Percentiles rank a stretch among this genome's conserved stretches.
Conservation (phyloP, 2,113 vertebrate genomes). For the Monarcha castaneiventris region DNA sequence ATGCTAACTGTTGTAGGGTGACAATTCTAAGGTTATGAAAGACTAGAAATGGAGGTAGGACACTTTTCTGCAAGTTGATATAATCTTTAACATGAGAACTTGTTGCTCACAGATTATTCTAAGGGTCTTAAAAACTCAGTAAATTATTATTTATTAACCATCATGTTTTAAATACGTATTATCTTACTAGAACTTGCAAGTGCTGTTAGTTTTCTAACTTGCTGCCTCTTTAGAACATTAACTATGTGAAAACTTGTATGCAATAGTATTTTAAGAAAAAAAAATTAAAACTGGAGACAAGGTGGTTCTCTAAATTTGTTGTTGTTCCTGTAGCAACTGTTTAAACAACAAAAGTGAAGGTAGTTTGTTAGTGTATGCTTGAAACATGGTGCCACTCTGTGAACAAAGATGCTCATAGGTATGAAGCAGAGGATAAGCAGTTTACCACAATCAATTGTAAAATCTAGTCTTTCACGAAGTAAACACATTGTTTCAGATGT, state of each 20-base stretch:
- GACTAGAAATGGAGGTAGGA: not conserved
- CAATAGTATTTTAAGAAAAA: not conserved
- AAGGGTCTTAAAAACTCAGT: not conserved
- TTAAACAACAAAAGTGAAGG: not conserved
- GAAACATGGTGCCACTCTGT: not conserved
- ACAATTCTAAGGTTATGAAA: constrained; percentile 45
- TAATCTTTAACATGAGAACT: not conserved
- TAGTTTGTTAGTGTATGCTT: not conserved
- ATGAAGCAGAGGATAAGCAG: not conserved
- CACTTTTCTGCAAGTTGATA: constrained; percentile 12
- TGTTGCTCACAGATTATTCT: not conserved
- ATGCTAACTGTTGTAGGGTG: not conserved
- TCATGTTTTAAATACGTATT: not conserved
- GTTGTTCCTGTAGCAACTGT: not conserved
- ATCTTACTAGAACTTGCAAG: not conserved
- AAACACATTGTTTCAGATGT: not conserved
- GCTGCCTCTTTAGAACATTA: not conserved
- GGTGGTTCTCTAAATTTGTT: not conserved
- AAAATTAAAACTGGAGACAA: not conserved
- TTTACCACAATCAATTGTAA: not conserved
- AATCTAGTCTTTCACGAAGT: not conserved
- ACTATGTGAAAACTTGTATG: not conserved
- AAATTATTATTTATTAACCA: not conserved
- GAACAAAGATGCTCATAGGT: not conserved
- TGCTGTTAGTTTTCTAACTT: not conserved